Evolutionary conservation across 2,888 invertebrate species (phyloP).

Genomic region (Achlya flavicornis): DNA sequence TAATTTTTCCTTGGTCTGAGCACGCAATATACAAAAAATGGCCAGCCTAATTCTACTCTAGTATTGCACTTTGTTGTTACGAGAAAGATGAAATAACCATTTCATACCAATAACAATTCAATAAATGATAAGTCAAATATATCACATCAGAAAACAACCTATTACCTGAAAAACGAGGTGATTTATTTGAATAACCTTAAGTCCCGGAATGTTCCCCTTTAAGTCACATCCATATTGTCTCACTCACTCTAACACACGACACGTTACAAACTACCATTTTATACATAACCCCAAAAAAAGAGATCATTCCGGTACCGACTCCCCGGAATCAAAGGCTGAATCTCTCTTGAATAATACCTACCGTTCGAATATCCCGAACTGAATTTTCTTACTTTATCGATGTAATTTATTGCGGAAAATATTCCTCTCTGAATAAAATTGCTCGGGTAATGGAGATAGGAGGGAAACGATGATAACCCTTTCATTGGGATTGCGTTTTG

Average conservation of each 20-base stretch:
- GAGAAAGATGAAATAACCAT: no score
- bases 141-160: no score
- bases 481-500: constrained; percentile 4
- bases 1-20: no score
- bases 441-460: background rate
- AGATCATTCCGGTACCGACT: constrained; percentile 4
- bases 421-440: constrained; percentile 9
- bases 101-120: no score
- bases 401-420: constrained; percentile 13
- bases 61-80: no score
- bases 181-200: background rate
- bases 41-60: no score
- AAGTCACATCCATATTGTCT: background rate
- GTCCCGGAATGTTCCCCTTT: background rate
- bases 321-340: background rate
- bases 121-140: no score
- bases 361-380: background rate
- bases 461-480: background rate
- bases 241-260: background rate
- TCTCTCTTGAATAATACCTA: background rate
- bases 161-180: no score
- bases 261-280: background rate
- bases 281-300: background rate
- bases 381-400: constrained; percentile 9
- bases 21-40: no score